Base-by-base conservation (phyloP, 2,888 invertebrate species). In the Pyrrhosoma nymphula region DNA sequence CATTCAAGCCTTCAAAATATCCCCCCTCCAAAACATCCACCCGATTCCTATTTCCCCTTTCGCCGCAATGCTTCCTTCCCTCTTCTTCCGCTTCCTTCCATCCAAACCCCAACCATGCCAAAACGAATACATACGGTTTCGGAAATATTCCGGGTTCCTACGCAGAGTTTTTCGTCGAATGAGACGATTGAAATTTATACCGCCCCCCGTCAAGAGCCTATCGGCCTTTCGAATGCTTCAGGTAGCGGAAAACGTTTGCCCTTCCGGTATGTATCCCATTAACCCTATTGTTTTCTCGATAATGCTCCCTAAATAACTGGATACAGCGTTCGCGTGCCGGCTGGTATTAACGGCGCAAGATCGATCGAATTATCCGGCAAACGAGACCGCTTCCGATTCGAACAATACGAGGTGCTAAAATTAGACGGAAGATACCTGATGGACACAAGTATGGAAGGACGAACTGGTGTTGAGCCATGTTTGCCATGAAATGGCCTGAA, bases 1-100 rank as follows among this genome's bases (percentile, higher is more conserved):
- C 69, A 63, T 63, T 63, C 82, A 69, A n/a, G 47, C 93, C 93
- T 93, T 47, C 93, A 69, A 93, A 63, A 82, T 82, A 35, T 82
- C 35, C 82, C 30, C 69, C 69, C 69, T 26, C 60, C 16, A 20
- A 20, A 20, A 69, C 3, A 23, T 23, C n/a, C 82, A 35, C 82
- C 82, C 82, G 82, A 16, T 82, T 35, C 82, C 82, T 82, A 82
- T 82, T 82, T 82, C 82, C 82, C 47, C 82, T 35, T 35, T 82
- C 82, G 26, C 35, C 82, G 82, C n/a, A 69, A 16, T 82, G 82
- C 2, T 69, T 23, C 69, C 63, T 35, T 23, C n/a, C n/a, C 89
- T 14, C 26, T 47, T 63, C 93, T 93, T 69, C 35, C 63, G 16
- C 63, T 47, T 55, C 39, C 93, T 18, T 14, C 47, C n/a, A 47